A percentile compares a stretch with the other conserved stretches of the same genome.
Conservation (phyloP, 2,888 invertebrate species). For the Eucriotettix oculatus region DNA sequence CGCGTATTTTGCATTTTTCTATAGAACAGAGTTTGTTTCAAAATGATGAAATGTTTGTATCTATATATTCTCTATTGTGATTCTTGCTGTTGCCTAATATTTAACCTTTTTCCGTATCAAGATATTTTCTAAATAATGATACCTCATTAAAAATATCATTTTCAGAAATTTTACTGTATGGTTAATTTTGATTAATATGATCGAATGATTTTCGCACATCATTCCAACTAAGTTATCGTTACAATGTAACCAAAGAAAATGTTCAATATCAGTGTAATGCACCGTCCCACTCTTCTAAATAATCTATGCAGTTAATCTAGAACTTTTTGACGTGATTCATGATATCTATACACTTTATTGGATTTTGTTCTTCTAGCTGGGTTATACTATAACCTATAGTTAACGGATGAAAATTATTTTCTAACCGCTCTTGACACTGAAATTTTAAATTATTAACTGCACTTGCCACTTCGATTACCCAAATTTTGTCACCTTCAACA, state of each 20-base stretch:
- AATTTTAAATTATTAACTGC: neutral
- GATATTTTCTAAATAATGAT: neutral
- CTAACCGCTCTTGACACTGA: neutral
- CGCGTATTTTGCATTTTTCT: neutral
- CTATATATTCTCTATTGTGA: neutral
- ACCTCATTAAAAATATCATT: neutral
- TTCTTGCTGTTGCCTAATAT: no score
- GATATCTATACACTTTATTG: neutral
- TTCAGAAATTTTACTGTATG: neutral
- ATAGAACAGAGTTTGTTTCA: neutral
- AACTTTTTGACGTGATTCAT: neutral
- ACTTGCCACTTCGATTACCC: no score
- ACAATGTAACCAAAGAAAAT: neutral
- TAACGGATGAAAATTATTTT: neutral
- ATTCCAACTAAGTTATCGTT: neutral
- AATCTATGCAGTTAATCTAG: neutral
- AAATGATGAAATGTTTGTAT: neutral
- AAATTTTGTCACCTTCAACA: no score
- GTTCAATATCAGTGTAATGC: neutral
- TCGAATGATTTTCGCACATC: neutral
- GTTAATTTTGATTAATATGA: neutral
- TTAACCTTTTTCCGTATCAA: neutral
- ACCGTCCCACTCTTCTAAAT: neutral
- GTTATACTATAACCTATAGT: neutral
- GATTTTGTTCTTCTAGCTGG: neutral